Base-by-base conservation (phyloP, 2,113 vertebrate genomes). In the Acanthisitta chloris region DNA sequence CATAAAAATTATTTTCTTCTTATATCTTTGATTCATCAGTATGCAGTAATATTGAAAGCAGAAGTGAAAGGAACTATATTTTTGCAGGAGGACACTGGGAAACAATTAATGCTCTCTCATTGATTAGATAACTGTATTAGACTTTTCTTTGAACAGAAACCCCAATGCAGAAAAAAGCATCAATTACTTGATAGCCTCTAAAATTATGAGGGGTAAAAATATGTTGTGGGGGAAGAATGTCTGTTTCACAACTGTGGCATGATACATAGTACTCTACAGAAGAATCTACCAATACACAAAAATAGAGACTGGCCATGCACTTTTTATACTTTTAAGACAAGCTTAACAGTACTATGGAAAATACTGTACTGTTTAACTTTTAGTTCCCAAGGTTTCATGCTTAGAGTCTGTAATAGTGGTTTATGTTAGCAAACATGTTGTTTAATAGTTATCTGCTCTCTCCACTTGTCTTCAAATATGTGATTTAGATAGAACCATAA, bases 391-490 rank as follows among this genome's bases (percentile, higher is more conserved):
- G 81, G 36, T 70, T 49, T 71, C 17, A n/a, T n/a, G 91, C 86
- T 97, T 91, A 97, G 95, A 95, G 81, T 95, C 95, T 97, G 96
- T 97, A 98, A 96, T 96, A 97, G 95, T 88, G 97, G 97, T 98
- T 97, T 98, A 96, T 92, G 96, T 89, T 96, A 98, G 93, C 97
- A 98, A 98, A 98, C 97, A 97, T 96, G 94, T 88, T 88, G 65
- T 98, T 98, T 98, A 98, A 98, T 97, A 98, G 98, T 98, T 98
- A 98, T 98, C 98, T 98, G 98, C 98, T 97, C 97, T 96, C 98
- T 98, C 97, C 98, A 98, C 98, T 98, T 98, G 98, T 98, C 98
- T 98, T 98, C 99, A 98, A 98, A 99, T 98, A 98, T 98, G 98
- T 99, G 99, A 99, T 99, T 99, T 98, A 99, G 98, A 98, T 98